Evolutionary conservation across 2,797 vertebrate species (phyloP).

Genomic region (Hippopotamyrus pictus): DNA sequence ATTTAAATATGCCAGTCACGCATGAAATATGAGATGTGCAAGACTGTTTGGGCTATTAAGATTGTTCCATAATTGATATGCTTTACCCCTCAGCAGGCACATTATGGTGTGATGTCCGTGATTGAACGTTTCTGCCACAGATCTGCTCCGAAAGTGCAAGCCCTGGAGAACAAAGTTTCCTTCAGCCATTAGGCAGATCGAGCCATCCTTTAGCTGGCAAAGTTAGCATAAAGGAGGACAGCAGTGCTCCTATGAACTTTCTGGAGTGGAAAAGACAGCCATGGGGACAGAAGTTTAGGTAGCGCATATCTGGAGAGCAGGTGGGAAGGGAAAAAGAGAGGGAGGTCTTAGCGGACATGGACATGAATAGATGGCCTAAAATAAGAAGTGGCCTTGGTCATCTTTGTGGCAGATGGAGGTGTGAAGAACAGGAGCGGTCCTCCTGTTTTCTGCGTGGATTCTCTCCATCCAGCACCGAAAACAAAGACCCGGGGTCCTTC

Average conservation of each 20-base stretch:
- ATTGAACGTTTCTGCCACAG: constrained; percentile 42
- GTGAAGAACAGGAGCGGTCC: constrained; percentile 64
- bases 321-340: constrained; percentile 59
- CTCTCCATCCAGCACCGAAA: constrained; percentile 38
- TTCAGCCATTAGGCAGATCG: constrained; percentile 52
- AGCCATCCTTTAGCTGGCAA: constrained; percentile 61
- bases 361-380: constrained; percentile 64
- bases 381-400: constrained; percentile 71
- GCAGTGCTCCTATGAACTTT: constrained; percentile 59
- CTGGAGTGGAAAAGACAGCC: constrained; percentile 52
- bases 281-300: constrained; percentile 52
- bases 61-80: constrained; percentile 38
- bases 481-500: constrained; percentile 53
- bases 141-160: constrained; percentile 49
- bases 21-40: constrained; percentile 34
- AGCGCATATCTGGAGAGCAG: constrained; percentile 54
- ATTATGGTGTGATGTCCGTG: constrained; percentile 44
- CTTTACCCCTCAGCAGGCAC: constrained; percentile 34
- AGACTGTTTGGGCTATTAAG: constrained; percentile 36
- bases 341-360: constrained; percentile 50
- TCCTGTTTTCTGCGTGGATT: constrained; percentile 65
- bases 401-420: constrained; percentile 73
- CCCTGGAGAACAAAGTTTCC: constrained; percentile 18
- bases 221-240: constrained; percentile 60
- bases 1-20: constrained; percentile 27